phyloP scores from a whole-genome alignment of 1,140 invertebrate species.

The Cyclina sinensis region DNA sequence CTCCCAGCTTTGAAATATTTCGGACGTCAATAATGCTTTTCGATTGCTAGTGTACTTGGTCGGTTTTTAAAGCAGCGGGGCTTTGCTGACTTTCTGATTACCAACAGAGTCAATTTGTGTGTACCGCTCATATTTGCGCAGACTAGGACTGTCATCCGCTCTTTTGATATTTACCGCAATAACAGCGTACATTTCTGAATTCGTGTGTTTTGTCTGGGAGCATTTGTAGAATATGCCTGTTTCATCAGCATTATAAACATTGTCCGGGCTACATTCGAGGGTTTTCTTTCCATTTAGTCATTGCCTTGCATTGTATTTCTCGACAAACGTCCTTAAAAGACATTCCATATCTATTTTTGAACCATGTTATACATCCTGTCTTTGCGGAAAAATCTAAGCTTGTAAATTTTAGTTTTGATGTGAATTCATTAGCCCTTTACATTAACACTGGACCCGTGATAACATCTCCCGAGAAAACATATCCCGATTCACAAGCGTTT shows the following conservation, averaged over 20 bases:
- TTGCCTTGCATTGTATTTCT: not conserved
- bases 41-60: not conserved
- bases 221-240: constrained; percentile 67
- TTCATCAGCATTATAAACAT: constrained; percentile 70
- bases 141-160: constrained; percentile 86
- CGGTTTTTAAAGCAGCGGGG: constrained; percentile 56
- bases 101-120: constrained; percentile 29
- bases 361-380: not conserved
- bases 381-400: too few species aligned
- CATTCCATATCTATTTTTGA: constrained; percentile 6
- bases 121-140: constrained; percentile 62
- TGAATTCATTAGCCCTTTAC: too few species aligned
- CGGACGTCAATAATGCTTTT: constrained; percentile 4
- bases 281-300: constrained; percentile 1
- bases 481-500: too few species aligned
- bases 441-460: too few species aligned
- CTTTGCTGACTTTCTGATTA: constrained; percentile 49
- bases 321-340: not conserved
- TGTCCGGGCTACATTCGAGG: constrained; percentile 7
- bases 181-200: constrained; percentile 46
- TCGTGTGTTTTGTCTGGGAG: constrained; percentile 63
- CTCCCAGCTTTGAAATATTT: constrained; percentile 30
- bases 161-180: constrained; percentile 86
- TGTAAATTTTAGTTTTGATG: too few species aligned
- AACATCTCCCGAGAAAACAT: too few species aligned